phyloP scores from a whole-genome alignment of 2,888 invertebrate species.

The Sinhomidia bicolor region DNA sequence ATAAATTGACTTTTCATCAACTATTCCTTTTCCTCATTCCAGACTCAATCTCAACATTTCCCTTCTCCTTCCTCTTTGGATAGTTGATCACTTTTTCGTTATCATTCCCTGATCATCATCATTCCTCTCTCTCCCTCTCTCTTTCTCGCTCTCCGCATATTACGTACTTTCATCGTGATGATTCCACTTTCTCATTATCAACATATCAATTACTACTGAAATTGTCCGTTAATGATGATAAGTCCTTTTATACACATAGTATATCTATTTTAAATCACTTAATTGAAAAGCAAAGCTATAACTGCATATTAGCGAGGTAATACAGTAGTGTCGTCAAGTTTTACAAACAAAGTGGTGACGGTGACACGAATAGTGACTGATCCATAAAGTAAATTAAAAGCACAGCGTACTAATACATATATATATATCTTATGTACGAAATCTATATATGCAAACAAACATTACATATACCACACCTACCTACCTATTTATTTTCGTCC shows the following conservation, averaged over 20 bases:
- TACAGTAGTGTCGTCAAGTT: not conserved
- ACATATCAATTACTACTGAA: conserved; percentile 58
- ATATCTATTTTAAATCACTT: conserved; percentile 38
- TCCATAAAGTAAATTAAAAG: not conserved
- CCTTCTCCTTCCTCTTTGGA: not conserved
- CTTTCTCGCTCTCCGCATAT: not conserved
- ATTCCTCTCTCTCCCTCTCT: not conserved
- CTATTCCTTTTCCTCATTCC: conserved; percentile 22
- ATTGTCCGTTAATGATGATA: conserved; percentile 44
- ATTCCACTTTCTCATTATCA: too few species aligned
- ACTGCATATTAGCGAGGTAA: not conserved
- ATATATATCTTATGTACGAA: too few species aligned
- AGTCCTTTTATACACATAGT: too few species aligned
- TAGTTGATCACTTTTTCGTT: conserved; percentile 25
- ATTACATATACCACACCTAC: not conserved
- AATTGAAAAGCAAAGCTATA: conserved; percentile 52
- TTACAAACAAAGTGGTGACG: not conserved
- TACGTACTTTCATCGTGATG: not conserved
- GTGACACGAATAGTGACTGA: conserved; percentile 15
- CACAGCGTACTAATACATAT: too few species aligned
- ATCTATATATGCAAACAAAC: not conserved
- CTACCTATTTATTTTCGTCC: not conserved
- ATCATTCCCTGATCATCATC: conserved; percentile 6
- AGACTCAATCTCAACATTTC: not conserved
- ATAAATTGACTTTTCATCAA: conserved; percentile 52